phyloP scores from a whole-genome alignment of 2,113 vertebrate species.

The Lepus americanus region DNA sequence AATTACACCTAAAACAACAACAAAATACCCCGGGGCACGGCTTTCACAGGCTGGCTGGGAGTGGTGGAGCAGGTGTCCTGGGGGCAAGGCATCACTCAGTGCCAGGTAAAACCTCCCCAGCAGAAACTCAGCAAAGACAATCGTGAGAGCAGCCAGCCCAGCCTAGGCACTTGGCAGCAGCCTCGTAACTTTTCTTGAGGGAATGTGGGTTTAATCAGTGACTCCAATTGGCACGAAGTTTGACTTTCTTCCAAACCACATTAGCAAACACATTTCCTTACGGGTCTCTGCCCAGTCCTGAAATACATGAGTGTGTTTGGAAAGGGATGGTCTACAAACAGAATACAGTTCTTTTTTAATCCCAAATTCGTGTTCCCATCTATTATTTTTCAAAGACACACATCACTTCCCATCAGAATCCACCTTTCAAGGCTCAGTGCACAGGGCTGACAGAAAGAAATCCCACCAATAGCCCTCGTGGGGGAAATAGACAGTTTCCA shows the following conservation, averaged over 20 bases:
- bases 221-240: neutral
- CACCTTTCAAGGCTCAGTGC: neutral
- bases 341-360: slow-evolving; percentile 4
- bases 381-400: slow-evolving; percentile 41
- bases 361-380: neutral
- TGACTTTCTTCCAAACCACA: slow-evolving; percentile 55
- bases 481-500: neutral
- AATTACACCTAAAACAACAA: neutral
- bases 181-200: neutral
- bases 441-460: neutral
- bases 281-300: slow-evolving; percentile 33
- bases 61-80: neutral
- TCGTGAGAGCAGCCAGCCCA: neutral
- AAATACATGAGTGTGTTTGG: slow-evolving; percentile 24
- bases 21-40: neutral
- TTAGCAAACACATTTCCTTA: slow-evolving; percentile 41
- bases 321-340: slow-evolving; percentile 60
- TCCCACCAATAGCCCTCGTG: neutral
- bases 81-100: neutral
- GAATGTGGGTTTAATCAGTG: slow-evolving; percentile 64
- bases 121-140: neutral
- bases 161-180: slow-evolving; percentile 19
- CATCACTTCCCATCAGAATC: neutral
- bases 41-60: neutral
- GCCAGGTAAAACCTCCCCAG: neutral